A percentile compares a stretch with the other conserved stretches of the same genome.
Conservation (phyloP, 1,140 invertebrate genomes). For the Drosophila nasuta region DNA sequence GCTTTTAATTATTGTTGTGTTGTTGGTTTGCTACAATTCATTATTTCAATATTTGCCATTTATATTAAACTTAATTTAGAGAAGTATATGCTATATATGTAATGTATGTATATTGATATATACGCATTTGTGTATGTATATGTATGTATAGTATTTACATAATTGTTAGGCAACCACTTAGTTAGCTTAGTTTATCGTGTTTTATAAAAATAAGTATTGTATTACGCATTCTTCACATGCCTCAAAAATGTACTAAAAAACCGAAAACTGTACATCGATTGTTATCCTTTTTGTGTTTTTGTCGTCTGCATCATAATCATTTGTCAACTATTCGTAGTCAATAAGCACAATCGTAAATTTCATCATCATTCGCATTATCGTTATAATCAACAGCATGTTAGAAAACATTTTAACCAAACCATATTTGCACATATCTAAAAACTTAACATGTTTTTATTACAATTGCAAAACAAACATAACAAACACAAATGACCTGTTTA, state of each 20-base stretch:
- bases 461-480: conserved; percentile 22
- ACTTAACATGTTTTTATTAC: conserved; percentile 34
- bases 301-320: conserved; percentile 55
- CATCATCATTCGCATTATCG: conserved; percentile 35
- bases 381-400: conserved; percentile 50
- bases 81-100: conserved; percentile 62
- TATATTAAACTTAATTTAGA: conserved; percentile 69
- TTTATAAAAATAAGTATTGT: conserved; percentile 70
- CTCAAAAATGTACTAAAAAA: conserved; percentile 68
- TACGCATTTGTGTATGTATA: conserved; percentile 38
- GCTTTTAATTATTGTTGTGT: conserved; percentile 18
- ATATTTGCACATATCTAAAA: conserved; percentile 34
- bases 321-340: conserved; percentile 58
- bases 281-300: conserved; percentile 10
- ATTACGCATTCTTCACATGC: conserved; percentile 61
- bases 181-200: conserved; percentile 56
- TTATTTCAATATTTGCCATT: conserved; percentile 73
- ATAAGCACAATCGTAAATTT: conserved; percentile 21
- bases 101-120: conserved; percentile 51
- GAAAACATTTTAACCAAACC: conserved; percentile 52
- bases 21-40: conserved; percentile 63
- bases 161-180: conserved; percentile 81
- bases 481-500: conserved; percentile 22
- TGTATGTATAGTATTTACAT: conserved; percentile 71
- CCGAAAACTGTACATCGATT: conserved; percentile 71